Evolutionary conservation across 1,140 invertebrate genomes (phyloP), one percentile per base, ranked within the genome.

Genomic region (Rhynchophorus ferrugineus): DNA sequence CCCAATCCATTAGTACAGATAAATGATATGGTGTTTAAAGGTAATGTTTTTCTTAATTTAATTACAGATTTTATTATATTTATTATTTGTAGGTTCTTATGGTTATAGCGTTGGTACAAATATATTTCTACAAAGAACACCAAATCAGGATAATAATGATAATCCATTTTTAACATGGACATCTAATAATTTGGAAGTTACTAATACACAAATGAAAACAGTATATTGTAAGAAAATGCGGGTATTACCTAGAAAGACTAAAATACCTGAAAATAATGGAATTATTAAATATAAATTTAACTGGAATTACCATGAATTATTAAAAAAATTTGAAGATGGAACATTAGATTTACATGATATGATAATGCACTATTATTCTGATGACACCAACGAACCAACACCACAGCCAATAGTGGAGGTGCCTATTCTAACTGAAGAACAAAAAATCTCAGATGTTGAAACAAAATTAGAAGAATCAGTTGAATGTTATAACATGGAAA

Each of bases 11-110:
- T 61, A 5, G 44, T 61, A 1, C 59, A 61, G 55, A 34, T 61
- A n/a, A 61, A 61, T 37, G 57, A 61, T 49, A 34, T 51, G n/a
- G 14, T 59, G 5, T 61, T 59, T 34, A 57, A 61, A 59, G 59
- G 59, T 59, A 39, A 42, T 22, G 29, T 17, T n/a, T n/a, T 33
- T 33, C 13, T 22, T 33, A 41, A 17, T n/a, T 29, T 9, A 2
- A 2, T 2, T 39, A 9, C 13, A 37, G 9, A 2, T 34, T 47
- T 36, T 8, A 21, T 44, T 11, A 17, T 44, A 7, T n/a, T 17
- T 43, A 34, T 13, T 7, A 18, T 22, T 44, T 44, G 57, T 42
- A 64, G 62, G 62, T 18, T 43, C 43, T 19, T 62, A 57, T 45
- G 51, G 59, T 7, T 33, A 59, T 24, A 41, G 54, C 16, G 39